Base-by-base conservation (phyloP, 2,113 vertebrate genomes). In the Siniperca chuatsi region DNA sequence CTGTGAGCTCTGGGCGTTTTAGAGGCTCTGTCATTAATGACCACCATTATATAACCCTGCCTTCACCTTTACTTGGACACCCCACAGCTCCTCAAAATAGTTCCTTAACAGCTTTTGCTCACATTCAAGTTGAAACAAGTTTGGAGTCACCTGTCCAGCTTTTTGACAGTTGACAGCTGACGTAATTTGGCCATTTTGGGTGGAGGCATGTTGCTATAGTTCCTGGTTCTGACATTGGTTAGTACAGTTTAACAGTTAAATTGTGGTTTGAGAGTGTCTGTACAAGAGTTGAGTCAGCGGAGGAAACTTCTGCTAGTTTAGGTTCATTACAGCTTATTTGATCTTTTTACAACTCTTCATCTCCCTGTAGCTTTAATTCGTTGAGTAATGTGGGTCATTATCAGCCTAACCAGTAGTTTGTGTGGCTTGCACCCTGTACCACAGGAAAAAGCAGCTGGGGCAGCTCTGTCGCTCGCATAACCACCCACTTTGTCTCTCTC, bases 371-470 rank as follows among this genome's bases (percentile, higher is more conserved):
- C 7, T 65, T 72, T 69, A 20, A 6, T 54, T 75, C 15, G 2
- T 54, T 33, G 2, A 68, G 57, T 33, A 29, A 57, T 58, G 20
- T 42, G 3, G 13, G 15, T 64, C 8, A 71, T 57, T 48, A 50
- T 72, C 25, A 57, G 40, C 1, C 62, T 60, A 58, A 87, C 71
- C 44, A 67, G 52, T 82, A 55, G 61, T 64, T 88, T 50, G 23
- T 78, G 69, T 81, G 60, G 64, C 35, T 79, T 75, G 62, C 48
- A 89, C 78, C 89, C 83, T 89, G 90, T 33, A 85, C 77, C 82
- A 91, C 93, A 91, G 93, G 93, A 95, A 93, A 91, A 94, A 90
- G 93, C 92, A 88, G 93, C 89, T 77, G 57, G 85, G 86, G 87
- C 88, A 89, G 89, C 80, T 90, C 72, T 81, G 87, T 84, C 18